These are phyloP conservation scores for Imbricaverruca yamaguchii DNA, from an alignment of 2,888 invertebrate genomes.

Conservation along the genomic window DNA sequence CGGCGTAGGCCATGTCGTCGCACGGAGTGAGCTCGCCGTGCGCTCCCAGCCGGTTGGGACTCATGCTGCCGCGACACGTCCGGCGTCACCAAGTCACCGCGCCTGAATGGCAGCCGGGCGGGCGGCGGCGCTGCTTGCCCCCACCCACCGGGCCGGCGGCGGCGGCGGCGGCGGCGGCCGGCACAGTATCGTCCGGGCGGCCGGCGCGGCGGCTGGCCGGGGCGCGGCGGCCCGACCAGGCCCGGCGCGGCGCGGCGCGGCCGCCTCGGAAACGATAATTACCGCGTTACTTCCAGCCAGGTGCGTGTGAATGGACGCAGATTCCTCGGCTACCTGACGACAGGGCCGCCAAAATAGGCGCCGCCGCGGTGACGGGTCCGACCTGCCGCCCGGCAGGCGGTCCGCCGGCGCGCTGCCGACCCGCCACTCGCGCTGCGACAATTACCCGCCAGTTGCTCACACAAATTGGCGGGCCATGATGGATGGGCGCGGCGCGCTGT, in stretches of 20 bases:
- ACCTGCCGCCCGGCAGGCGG: not conserved
- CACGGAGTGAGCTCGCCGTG: not conserved
- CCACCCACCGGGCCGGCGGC: not conserved
- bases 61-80: not conserved
- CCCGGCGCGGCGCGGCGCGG: not conserved
- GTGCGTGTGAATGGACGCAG: not conserved
- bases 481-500: not conserved
- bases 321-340: slow-evolving; percentile 5
- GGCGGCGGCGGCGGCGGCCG: not conserved
- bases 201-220: not conserved
- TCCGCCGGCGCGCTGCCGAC: not conserved
- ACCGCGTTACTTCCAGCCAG: slow-evolving; percentile 5
- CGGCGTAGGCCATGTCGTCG: not conserved
- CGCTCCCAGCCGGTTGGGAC: not conserved
- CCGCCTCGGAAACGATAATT: not conserved
- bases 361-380: not conserved
- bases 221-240: not conserved
- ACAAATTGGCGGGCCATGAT: not conserved
- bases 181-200: too few species aligned
- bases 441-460: slow-evolving; percentile 5
- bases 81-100: slow-evolving; percentile 9
- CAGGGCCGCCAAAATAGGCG: not conserved
- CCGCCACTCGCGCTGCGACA: not conserved
- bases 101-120: not conserved
- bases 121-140: not conserved